Conservation (phyloP, 2,888 invertebrate species). For the Trichogramma evanescens region DNA sequence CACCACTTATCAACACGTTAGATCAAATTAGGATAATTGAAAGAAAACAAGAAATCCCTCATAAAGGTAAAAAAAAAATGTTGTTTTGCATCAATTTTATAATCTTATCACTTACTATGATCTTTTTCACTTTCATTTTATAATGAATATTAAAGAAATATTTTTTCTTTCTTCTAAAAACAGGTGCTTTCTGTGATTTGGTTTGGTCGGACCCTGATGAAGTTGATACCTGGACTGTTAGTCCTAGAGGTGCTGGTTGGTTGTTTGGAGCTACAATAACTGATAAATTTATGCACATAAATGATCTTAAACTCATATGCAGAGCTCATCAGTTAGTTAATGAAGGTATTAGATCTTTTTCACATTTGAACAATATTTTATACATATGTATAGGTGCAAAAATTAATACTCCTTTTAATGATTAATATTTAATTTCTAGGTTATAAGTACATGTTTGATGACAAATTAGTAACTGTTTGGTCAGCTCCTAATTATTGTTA, state of each 20-base stretch:
- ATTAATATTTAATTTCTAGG: conserved; percentile 51
- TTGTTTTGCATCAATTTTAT: not conserved
- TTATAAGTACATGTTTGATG: conserved; percentile 96
- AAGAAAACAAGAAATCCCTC: conserved; percentile 95
- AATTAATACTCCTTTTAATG: not conserved
- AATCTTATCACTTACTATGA: not conserved
- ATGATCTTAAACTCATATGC: conserved; percentile 88
- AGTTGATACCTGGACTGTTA: conserved; percentile 85
- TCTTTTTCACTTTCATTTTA: not conserved
- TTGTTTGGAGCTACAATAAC: conserved; percentile 92
- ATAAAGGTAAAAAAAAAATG: conserved; percentile 60
- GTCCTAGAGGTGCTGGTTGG: conserved; percentile 96
- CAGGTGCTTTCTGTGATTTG: conserved; percentile 91
- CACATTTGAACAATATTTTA: not conserved
- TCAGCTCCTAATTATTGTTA: conserved; percentile 99
- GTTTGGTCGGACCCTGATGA: conserved; percentile 99
- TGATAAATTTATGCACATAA: conserved; percentile 88
- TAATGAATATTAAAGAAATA: not conserved
- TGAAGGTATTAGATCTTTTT: conserved; percentile 65
- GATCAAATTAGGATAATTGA: conserved; percentile 95
- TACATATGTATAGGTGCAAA: not conserved
- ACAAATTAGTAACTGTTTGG: conserved; percentile 96
- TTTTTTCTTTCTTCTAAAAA: not conserved
- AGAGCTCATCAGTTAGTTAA: conserved; percentile 98
- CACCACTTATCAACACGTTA: conserved; percentile 91